A percentile compares a stretch with the other conserved stretches of the same genome.
Conservation (phyloP, 2,113 vertebrate species). For the Physeter macrocephalus region DNA sequence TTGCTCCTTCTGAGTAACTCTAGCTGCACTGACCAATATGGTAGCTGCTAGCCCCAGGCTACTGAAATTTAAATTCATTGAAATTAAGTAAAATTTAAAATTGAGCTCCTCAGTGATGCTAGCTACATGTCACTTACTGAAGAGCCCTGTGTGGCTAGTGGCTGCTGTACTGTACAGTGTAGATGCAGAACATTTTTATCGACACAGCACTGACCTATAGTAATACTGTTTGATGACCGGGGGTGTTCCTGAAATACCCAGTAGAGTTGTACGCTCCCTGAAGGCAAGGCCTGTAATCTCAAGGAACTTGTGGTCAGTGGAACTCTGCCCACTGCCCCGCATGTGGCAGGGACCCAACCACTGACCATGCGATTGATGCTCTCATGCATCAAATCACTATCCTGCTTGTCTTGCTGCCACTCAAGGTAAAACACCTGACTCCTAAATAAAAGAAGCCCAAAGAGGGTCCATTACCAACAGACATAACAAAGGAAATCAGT, state of each 20-base stretch:
- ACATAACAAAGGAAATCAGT: background rate
- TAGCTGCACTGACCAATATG: background rate
- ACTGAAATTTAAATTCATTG: background rate
- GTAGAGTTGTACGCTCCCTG: accelerated
- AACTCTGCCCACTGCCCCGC: background rate
- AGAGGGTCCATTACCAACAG: background rate
- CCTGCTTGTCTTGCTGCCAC: background rate
- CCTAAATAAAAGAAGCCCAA: background rate
- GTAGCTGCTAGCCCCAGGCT: background rate
- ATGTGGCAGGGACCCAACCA: accelerated
- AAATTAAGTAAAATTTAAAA: background rate
- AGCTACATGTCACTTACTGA: background rate
- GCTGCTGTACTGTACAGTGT: accelerated
- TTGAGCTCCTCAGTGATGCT: background rate
- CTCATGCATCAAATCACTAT: accelerated
- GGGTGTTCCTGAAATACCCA: background rate
- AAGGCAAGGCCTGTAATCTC: background rate
- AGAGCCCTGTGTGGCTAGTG: accelerated
- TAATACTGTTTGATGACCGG: accelerated
- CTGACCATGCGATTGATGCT: background rate
- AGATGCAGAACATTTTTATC: background rate
- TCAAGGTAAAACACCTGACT: background rate
- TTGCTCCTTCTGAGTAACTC: background rate
- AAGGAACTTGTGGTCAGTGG: background rate
- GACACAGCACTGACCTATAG: accelerated